Conservation (phyloP, 2,888 invertebrate species). For the Tortricodes alternella region DNA sequence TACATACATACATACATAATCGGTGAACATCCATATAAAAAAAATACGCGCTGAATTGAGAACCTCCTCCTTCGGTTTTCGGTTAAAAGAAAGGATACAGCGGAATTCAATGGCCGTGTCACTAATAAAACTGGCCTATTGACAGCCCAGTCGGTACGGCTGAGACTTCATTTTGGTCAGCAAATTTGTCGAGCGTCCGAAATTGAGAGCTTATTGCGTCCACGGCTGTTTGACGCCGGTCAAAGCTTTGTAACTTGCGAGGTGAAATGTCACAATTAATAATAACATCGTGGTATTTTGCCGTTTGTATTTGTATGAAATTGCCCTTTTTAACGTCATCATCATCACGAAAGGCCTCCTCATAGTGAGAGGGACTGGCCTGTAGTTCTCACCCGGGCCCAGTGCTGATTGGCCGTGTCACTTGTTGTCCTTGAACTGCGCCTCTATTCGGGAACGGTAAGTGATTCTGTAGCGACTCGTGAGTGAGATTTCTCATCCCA, state of each 20-base stretch:
- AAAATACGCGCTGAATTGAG: too few relatives aligned
- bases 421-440: too few relatives aligned
- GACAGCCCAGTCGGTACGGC: slow-evolving; percentile 61
- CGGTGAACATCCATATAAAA: too few relatives aligned
- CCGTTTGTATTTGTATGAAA: not conserved
- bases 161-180: slow-evolving; percentile 76
- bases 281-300: slow-evolving; percentile 36
- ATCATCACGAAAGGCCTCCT: not conserved
- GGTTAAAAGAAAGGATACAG: slow-evolving; percentile 52
- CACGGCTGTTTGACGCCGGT: slow-evolving; percentile 67
- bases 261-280: slow-evolving; percentile 60
- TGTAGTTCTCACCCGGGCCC: too few relatives aligned
- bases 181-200: slow-evolving; percentile 75
- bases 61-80: not conserved
- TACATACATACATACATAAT: too few relatives aligned
- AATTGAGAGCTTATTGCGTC: slow-evolving; percentile 76
- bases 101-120: slow-evolving; percentile 68
- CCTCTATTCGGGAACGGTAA: too few relatives aligned
- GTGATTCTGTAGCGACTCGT: too few relatives aligned
- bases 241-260: slow-evolving; percentile 73
- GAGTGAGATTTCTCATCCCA: too few relatives aligned
- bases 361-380: too few relatives aligned
- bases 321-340: too few relatives aligned
- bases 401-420: too few relatives aligned
- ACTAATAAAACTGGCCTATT: slow-evolving; percentile 74